These are phyloP conservation scores for Myxocyprinus asiaticus DNA, from an alignment of 2,113 vertebrate species.

Conservation along the genomic window DNA sequence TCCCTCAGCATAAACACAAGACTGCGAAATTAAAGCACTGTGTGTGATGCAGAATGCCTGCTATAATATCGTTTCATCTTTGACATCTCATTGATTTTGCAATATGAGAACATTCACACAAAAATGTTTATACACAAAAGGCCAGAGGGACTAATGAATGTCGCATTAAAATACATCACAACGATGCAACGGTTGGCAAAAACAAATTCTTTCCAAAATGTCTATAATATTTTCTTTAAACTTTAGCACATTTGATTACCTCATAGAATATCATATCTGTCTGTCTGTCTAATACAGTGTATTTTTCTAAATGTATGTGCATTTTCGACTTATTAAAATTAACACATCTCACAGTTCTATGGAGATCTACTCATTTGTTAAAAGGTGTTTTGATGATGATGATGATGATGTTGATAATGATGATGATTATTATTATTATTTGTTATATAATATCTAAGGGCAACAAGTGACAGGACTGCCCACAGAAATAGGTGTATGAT, in stretches of 20 bases:
- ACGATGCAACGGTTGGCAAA: constrained; percentile 2
- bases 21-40: constrained; percentile 36
- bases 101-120: neutral
- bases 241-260: too few relatives aligned
- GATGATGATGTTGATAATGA: too few relatives aligned
- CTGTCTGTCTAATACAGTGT: too few relatives aligned
- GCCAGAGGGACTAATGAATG: neutral
- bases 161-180: neutral
- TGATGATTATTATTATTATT: too few relatives aligned
- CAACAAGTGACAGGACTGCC: neutral
- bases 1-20: constrained; percentile 54
- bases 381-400: too few relatives aligned
- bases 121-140: neutral
- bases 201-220: neutral
- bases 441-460: too few relatives aligned
- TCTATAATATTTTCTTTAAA: neutral
- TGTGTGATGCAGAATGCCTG: constrained; percentile 20
- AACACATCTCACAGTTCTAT: too few relatives aligned
- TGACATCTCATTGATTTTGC: constrained; percentile 19
- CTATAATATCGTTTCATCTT: neutral
- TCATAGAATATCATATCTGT: too few relatives aligned
- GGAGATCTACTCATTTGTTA: too few relatives aligned
- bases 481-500: neutral
- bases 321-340: too few relatives aligned
- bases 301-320: too few relatives aligned